Base-by-base conservation (phyloP, 1,140 invertebrate species). In the Drosophila yakuba region DNA sequence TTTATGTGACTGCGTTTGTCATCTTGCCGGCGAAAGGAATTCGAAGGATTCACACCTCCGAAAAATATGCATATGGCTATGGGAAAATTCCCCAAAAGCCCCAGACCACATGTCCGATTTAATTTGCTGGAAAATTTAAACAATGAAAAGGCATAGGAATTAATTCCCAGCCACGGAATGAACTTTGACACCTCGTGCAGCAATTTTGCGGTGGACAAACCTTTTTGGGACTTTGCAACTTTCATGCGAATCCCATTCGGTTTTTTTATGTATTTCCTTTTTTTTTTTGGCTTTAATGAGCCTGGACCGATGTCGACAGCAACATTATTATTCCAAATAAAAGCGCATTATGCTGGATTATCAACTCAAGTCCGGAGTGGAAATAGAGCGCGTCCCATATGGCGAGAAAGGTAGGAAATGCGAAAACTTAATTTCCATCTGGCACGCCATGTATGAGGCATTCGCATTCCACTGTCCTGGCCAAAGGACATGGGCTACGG, bases 321-420 rank as follows among this genome's bases (percentile, higher is more conserved):
- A 85, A 91, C 90, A 91, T 91, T 91, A 91, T 91, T 91, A 91
- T 91, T 91, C 83, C 80, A 90, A 91, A 91, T 91, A 91, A 90
- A 88, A 90, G 86, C 90, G 90, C 80, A 90, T 91, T 91, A 91
- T 91, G 90, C 78, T 69, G 85, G 90, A 91, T 91, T 90, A 91
- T 90, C 90, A 91, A 91, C 80, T 84, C 73, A 55, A 58, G 51
- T 45, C 32, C 44, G 14, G 47, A 32, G 41, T 51, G 23, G 47
- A 28, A 36, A 52, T 45, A 36, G 36, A 58, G 47, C 39, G 20
- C n/a, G 51, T 32, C 63, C 25, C 63, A 71, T 43, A 61, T 50
- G 54, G 39, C 54, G 51, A 79, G 80, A 78, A 89, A 84, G 84
- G 84, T 89, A 68, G 77, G 74, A 86, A 89, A 84, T 83, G 84